Percentiles rank a stretch among this genome's conserved stretches.
Evolutionary conservation across 2,888 invertebrate species (phyloP).

Genomic region (Pteria penguin): DNA sequence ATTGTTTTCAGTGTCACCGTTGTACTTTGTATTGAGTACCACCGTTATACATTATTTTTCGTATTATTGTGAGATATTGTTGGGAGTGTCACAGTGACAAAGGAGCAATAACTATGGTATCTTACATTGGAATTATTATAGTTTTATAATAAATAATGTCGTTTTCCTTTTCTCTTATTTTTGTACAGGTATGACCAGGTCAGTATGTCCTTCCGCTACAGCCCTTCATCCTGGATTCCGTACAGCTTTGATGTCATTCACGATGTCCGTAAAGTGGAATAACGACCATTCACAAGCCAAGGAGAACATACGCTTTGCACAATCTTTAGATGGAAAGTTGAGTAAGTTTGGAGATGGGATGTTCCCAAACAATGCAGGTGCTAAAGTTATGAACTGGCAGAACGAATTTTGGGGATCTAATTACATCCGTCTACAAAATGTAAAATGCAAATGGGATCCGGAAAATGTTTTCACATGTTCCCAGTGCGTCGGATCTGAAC

Average conservation of each 20-base stretch:
- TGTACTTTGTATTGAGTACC: too few relatives aligned
- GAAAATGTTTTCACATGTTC: constrained; percentile 62
- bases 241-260: constrained; percentile 31
- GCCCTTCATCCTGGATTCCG: constrained; percentile 52
- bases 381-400: constrained; percentile 59
- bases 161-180: too few relatives aligned
- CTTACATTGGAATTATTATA: too few relatives aligned
- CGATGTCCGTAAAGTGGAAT: constrained; percentile 27
- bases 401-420: constrained; percentile 62
- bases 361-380: constrained; percentile 61
- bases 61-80: too few relatives aligned
- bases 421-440: constrained; percentile 56
- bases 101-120: too few relatives aligned
- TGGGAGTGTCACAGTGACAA: too few relatives aligned
- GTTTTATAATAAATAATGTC: too few relatives aligned
- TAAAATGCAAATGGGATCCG: constrained; percentile 62
- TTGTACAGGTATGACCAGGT: background rate
- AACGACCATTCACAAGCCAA: background rate
- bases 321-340: constrained; percentile 30
- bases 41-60: too few relatives aligned
- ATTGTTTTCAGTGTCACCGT: too few relatives aligned
- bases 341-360: constrained; percentile 51
- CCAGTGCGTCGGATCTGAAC: constrained; percentile 64
- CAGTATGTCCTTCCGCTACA: constrained; percentile 3
- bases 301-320: background rate